Conservation (phyloP, 2,888 invertebrate species). For the Acronicta leporina region DNA sequence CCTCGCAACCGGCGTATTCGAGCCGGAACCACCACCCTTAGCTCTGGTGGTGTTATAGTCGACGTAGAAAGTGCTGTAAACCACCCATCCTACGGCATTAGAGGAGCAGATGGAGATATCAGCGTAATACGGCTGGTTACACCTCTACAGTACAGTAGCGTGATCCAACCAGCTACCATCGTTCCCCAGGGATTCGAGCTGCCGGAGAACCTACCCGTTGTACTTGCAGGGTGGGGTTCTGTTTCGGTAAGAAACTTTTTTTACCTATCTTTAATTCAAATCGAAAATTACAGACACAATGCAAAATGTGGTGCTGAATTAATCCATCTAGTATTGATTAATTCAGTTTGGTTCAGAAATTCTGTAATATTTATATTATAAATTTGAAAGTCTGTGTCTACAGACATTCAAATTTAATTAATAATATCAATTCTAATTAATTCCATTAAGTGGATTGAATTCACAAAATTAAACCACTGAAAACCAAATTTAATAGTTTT, state of each 20-base stretch:
- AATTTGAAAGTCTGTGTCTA: too few species aligned
- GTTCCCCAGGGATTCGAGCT: slow-evolving; percentile 32
- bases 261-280: too few species aligned
- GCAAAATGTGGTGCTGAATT: too few species aligned
- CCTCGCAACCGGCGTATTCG: slow-evolving; percentile 58
- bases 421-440: too few species aligned
- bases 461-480: too few species aligned
- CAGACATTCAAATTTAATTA: too few species aligned
- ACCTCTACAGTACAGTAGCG: slow-evolving; percentile 37
- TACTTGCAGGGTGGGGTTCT: slow-evolving; percentile 66
- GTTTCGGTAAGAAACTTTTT: slow-evolving; percentile 47
- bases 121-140: slow-evolving; percentile 51
- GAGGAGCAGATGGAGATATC: slow-evolving; percentile 60
- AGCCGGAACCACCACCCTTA: slow-evolving; percentile 59
- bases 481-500: too few species aligned
- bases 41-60: slow-evolving; percentile 55
- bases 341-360: too few species aligned
- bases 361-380: too few species aligned
- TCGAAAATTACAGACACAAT: too few species aligned
- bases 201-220: slow-evolving; percentile 53
- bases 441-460: too few species aligned
- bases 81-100: slow-evolving; percentile 59
- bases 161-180: slow-evolving; percentile 47
- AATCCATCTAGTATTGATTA: too few species aligned
- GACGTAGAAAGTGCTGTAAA: slow-evolving; percentile 43